Conservation (phyloP, 2,888 invertebrate genomes). For the Euphydryas editha region DNA sequence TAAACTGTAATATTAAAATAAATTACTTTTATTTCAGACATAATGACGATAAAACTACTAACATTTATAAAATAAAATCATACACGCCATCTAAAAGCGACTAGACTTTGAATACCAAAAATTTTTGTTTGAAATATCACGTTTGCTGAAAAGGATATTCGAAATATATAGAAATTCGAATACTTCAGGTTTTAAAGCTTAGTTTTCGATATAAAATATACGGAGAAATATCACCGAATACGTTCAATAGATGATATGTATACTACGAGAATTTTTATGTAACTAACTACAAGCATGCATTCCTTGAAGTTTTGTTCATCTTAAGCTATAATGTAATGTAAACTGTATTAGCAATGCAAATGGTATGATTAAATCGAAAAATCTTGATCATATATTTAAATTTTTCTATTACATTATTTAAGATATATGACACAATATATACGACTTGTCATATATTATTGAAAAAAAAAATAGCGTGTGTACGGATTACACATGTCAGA, state of each 20-base stretch:
- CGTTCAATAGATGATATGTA: not conserved
- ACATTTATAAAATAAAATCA: not conserved
- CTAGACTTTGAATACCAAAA: not conserved
- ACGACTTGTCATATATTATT: no score
- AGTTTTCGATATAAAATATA: conserved; percentile 2
- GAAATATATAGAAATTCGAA: no score
- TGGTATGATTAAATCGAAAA: not conserved
- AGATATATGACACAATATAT: no score
- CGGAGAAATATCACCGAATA: not conserved
- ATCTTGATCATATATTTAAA: not conserved
- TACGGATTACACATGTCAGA: no score
- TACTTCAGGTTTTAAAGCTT: conserved; percentile 2
- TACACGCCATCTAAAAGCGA: not conserved
- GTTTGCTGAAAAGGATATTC: not conserved
- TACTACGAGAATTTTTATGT: not conserved
- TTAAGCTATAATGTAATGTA: no score
- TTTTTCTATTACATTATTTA: not conserved
- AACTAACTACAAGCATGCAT: not conserved
- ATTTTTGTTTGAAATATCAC: conserved; percentile 4
- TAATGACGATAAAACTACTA: not conserved
- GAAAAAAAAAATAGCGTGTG: no score
- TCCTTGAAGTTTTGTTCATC: not conserved
- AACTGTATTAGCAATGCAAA: not conserved
- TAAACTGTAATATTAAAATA: no score
- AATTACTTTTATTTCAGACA: not conserved